Conservation (phyloP, 1,140 invertebrate genomes). For the Drosophila fuyamai region DNA sequence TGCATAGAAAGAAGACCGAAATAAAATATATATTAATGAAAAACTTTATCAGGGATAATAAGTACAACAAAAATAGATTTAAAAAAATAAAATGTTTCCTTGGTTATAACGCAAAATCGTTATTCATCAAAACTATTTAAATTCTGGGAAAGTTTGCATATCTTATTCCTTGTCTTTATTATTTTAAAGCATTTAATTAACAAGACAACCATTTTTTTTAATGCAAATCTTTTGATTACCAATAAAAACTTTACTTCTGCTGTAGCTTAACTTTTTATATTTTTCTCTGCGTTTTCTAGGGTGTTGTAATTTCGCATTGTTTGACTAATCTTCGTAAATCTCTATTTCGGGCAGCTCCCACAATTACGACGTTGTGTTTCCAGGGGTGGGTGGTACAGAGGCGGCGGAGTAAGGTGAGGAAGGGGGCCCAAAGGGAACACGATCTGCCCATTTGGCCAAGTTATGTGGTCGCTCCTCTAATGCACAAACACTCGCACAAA, state of each 20-base stretch:
- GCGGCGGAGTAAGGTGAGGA: background rate
- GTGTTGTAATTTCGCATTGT: conserved; percentile 80
- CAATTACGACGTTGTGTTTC: conserved; percentile 56
- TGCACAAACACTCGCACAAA: conserved; percentile 33
- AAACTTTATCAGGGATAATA: too few relatives aligned
- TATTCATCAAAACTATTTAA: too few relatives aligned
- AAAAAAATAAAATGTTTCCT: too few relatives aligned
- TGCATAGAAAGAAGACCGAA: conserved; percentile 2
- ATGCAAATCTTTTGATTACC: too few relatives aligned
- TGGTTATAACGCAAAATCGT: too few relatives aligned
- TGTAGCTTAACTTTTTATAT: background rate
- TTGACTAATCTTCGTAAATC: conserved; percentile 81
- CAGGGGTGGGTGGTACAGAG: conserved; percentile 1
- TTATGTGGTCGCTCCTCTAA: conserved; percentile 69
- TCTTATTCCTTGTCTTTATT: too few relatives aligned
- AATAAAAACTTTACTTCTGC: too few relatives aligned
- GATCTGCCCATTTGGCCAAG: conserved; percentile 78
- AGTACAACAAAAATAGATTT: too few relatives aligned
- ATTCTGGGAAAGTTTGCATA: too few relatives aligned
- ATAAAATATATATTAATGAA: too few relatives aligned
- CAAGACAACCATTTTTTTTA: too few relatives aligned
- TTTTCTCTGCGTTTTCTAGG: conserved; percentile 18
- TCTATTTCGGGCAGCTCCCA: conserved; percentile 75
- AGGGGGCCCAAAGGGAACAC: conserved; percentile 35
- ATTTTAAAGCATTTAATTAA: too few relatives aligned